Conservation (phyloP, 37 sponge, comb jelly and placozoan genomes). For the Spongilla lacustris region DNA sequence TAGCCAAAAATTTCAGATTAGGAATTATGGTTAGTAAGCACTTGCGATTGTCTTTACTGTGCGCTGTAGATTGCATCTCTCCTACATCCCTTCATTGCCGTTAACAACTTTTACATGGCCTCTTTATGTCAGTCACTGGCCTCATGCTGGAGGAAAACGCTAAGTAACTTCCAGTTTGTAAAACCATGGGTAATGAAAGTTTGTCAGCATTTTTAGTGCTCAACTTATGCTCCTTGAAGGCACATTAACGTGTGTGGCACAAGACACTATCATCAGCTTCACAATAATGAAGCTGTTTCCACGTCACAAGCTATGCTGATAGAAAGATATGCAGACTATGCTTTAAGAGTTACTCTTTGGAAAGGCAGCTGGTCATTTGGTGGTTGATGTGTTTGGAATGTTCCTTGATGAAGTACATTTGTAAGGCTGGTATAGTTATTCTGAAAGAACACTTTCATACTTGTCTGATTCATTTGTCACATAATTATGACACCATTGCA, state of each 20-base stretch:
- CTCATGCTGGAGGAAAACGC: slow-evolving; percentile 9
- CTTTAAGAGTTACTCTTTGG: background rate
- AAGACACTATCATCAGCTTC: slow-evolving; percentile 13
- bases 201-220: slow-evolving; percentile 14
- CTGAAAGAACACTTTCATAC: too few species aligned
- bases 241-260: background rate
- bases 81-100: background rate
- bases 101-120: background rate
- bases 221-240: slow-evolving; percentile 6
- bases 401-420: too few species aligned
- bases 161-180: slow-evolving; percentile 5
- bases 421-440: too few species aligned
- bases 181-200: background rate
- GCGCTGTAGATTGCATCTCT: background rate
- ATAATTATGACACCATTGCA: too few species aligned
- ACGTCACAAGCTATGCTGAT: background rate
- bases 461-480: too few species aligned
- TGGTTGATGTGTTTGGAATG: too few species aligned
- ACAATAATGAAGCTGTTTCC: slow-evolving; percentile 9
- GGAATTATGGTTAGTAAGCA: too few species aligned
- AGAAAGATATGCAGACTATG: background rate
- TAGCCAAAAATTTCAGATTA: too few species aligned
- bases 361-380: too few species aligned
- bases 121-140: slow-evolving; percentile 9
- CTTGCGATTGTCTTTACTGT: too few species aligned